Conservation (phyloP, 2,888 invertebrate species). For the Macropis europaea region DNA sequence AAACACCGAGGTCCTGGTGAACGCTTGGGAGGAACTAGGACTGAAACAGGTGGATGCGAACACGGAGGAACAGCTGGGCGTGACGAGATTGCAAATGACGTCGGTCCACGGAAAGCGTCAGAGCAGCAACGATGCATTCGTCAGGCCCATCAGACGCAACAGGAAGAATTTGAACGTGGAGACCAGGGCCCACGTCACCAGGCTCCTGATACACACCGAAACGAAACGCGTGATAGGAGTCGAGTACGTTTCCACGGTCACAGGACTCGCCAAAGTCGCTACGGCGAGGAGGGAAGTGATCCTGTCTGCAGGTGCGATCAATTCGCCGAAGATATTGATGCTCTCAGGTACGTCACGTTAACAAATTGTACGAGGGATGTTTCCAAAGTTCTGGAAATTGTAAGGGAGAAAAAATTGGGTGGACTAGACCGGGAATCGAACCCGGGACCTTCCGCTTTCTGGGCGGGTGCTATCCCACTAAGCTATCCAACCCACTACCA, state of each 20-base stretch:
- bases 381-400: too few species aligned
- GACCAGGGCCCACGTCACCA: constrained; percentile 81
- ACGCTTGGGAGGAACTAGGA: constrained; percentile 84
- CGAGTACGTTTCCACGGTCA: constrained; percentile 74
- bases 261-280: constrained; percentile 73
- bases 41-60: constrained; percentile 83
- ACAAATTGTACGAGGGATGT: too few species aligned
- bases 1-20: constrained; percentile 82
- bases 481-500: too few species aligned
- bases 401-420: too few species aligned
- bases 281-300: constrained; percentile 80
- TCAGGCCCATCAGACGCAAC: constrained; percentile 84
- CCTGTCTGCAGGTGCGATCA: constrained; percentile 81
- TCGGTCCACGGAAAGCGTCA: constrained; percentile 83
- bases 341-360: too few species aligned
- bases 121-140: constrained; percentile 85
- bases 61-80: constrained; percentile 82
- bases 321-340: constrained; percentile 81
- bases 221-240: constrained; percentile 79
- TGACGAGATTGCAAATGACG: constrained; percentile 84
- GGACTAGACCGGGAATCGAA: too few species aligned
- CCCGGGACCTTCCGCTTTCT: too few species aligned
- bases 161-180: constrained; percentile 76
- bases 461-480: too few species aligned
- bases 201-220: constrained; percentile 80